Evolutionary conservation across 1,140 invertebrate genomes (phyloP), one percentile per base, ranked within the genome.

Genomic region (Drosophila sechellia): DNA sequence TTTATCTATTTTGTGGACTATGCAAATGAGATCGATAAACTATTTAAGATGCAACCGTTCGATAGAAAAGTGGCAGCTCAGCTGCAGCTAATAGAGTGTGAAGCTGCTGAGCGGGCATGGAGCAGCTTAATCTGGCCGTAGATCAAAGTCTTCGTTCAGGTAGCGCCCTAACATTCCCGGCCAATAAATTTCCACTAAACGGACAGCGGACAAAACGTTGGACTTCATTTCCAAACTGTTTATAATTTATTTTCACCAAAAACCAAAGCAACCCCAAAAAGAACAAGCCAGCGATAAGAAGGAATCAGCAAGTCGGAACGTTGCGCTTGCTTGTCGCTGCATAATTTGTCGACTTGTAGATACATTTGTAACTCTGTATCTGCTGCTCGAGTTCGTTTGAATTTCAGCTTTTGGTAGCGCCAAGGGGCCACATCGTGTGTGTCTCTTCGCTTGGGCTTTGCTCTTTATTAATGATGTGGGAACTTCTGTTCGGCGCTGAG

Each of bases 291-390:
- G 31, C 8, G 60, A 65, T 68, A 68, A 55, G 55, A 58, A 55
- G 54, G 66, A 40, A 60, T 63, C 61, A 46, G 43, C 46, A 45
- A 25, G 22, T 31, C 6, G 27, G 6, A 31, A 31, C 45, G 22
- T 50, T 76, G 65, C 59, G 53, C 43, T 64, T 64, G 48, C 60
- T 81, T 87, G 79, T 75, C 70, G 59, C 79, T 89, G 85, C 84
- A 89, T 84, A 89, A 89, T 89, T 89, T 89, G 84, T 89, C 80
- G 84, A 74, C 79, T 74, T 87, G 80, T 84, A 89, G 84, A 83
- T 90, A 89, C 84, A 89, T 89, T 89, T 89, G 84, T 89, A 89
- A 77, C 72, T 81, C 63, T 65, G 72, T 56, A 74, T 74, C 59
- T 64, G 50, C 48, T 71, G 79, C 74, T 77, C 79, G 59, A 71